Evolutionary conservation across 23 tunicate species (phyloP).

Genomic region (Botrylloides violaceus): DNA sequence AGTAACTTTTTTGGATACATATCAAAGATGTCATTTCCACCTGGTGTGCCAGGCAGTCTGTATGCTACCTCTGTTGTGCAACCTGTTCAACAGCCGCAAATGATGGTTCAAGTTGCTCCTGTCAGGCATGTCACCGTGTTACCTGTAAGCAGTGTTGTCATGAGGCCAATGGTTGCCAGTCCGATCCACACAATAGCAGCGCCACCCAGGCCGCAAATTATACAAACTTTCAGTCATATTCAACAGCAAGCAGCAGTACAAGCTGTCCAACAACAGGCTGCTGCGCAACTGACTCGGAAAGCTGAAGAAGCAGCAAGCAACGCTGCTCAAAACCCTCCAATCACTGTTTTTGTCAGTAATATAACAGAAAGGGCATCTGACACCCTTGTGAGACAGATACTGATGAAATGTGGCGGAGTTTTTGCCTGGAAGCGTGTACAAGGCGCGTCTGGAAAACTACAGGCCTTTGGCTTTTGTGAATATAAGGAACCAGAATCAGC

Average conservation of each 20-base stretch:
- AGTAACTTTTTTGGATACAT: neutral
- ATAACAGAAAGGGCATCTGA: constrained; percentile 96
- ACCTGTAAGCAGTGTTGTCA: constrained; percentile 16
- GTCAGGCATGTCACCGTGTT: constrained; percentile 68
- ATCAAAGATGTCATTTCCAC: constrained; percentile 64
- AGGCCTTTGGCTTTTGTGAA: constrained; percentile 99
- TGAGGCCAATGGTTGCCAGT: constrained; percentile 12
- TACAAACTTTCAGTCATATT: constrained; percentile 8
- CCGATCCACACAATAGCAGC: constrained; percentile 26
- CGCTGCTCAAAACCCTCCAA: constrained; percentile 56
- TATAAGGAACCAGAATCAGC: constrained; percentile 93
- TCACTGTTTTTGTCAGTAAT: constrained; percentile 96
- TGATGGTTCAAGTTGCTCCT: constrained; percentile 91
- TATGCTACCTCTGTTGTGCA: constrained; percentile 75
- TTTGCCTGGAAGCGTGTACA: constrained; percentile 96
- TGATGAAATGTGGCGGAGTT: constrained; percentile 96
- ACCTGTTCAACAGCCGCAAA: constrained; percentile 34
- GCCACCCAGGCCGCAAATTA: constrained; percentile 23
- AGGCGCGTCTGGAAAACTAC: constrained; percentile 91
- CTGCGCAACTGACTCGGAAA: constrained; percentile 2
- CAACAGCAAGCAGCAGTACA: neutral
- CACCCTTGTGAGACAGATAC: constrained; percentile 81
- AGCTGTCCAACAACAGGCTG: constrained; percentile 19
- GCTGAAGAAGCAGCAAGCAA: constrained; percentile 36
- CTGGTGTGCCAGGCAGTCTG: constrained; percentile 52